Evolutionary conservation across 2,888 invertebrate species (phyloP), one percentile per base, ranked within the genome.

Genomic region (Phasia obesa): DNA sequence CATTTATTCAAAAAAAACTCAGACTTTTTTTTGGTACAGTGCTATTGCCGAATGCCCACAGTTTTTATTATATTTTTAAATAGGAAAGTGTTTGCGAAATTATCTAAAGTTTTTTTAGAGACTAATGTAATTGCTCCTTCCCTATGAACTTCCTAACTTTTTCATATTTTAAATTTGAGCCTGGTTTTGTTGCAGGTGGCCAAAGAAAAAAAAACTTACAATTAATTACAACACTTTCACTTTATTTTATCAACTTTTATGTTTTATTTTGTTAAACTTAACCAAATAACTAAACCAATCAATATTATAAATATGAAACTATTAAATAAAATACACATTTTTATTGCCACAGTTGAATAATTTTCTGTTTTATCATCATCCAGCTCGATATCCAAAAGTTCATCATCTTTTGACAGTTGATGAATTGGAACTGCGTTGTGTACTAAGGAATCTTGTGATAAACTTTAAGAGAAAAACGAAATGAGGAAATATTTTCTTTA

Each of bases 291-390:
- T 13, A 59, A 49, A 35, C 35, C 60, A 53, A 60, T 42, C 3
- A 73, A 5, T n/a, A 42, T 27, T n/a, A 9, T 1, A 53, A 62
- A 51, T 62, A 62, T 27, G 0, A 73, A 42, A 38, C 38, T 4
- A 60, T 73, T 73, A 73, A 73, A 51, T 51, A 62, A 25, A 53
- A 51, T 5, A 42, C 73, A 73, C 25, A 73, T 17, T 5, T 15
- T 19, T 25, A 73, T 53, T 38, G 19, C 60, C 17, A 25, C 35
- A 15, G 0, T 35, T 19, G 35, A 38, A 3, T n/a, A 49, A 0
- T 23, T 49, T 25, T 60, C 38, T 38, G 23, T 15, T 47, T 17
- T 17, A 19, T 19, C 17, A 5, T 47, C 44, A 5, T 47, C 44
- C 5, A 4, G 44, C 17, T 17, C 17, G 15, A 17, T 47, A 6